Evolutionary conservation across 2,888 invertebrate genomes (phyloP).

Genomic region (Branchellion lobata): DNA sequence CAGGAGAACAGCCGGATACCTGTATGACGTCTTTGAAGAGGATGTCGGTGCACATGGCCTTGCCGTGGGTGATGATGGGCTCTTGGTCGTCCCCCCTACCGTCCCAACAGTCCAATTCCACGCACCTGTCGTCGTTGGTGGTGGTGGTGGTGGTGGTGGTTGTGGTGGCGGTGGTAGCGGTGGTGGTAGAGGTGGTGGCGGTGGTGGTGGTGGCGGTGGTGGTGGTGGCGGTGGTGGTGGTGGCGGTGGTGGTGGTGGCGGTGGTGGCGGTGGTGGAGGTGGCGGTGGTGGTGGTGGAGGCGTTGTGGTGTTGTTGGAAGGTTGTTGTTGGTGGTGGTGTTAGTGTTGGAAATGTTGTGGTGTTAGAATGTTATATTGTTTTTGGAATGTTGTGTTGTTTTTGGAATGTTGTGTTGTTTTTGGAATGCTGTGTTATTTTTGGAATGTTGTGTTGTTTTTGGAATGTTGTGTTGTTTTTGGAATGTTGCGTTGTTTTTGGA

Average conservation of each 20-base stretch:
- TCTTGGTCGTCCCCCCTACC: slow-evolving; percentile 96
- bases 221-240: background rate
- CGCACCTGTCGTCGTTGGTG: slow-evolving; percentile 71
- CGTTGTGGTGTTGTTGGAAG: background rate
- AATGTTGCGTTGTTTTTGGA: too few relatives aligned
- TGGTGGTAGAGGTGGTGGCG: background rate
- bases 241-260: background rate
- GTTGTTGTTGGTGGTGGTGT: background rate
- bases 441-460: too few relatives aligned
- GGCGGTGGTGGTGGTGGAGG: too few relatives aligned
- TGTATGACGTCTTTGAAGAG: slow-evolving; percentile 74
- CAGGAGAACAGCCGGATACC: too few relatives aligned
- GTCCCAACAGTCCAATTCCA: slow-evolving; percentile 98
- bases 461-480: too few relatives aligned
- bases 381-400: too few relatives aligned
- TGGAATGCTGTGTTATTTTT: too few relatives aligned
- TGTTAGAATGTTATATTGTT: too few relatives aligned
- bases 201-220: background rate
- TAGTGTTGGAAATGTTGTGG: too few relatives aligned
- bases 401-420: too few relatives aligned
- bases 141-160: background rate
- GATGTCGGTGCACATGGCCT: slow-evolving; percentile 99
- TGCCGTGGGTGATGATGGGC: slow-evolving; percentile 98
- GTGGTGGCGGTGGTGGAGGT: too few relatives aligned
- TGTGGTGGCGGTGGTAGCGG: background rate